These are phyloP conservation scores for Riparia riparia DNA, from an alignment of 2,113 vertebrate species.

Conservation along the genomic window DNA sequence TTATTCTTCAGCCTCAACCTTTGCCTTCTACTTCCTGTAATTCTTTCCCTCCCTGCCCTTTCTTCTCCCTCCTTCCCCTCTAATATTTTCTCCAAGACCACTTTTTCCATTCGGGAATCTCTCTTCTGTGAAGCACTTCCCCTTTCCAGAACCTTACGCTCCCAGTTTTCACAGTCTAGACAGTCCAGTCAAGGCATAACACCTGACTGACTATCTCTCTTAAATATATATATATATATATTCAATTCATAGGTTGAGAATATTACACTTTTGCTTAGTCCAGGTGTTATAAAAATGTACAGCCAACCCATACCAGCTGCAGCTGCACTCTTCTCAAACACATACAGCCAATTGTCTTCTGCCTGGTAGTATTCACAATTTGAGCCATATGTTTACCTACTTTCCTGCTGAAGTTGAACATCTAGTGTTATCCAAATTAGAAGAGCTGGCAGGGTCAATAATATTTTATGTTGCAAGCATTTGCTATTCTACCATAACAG, in stretches of 20 bases:
- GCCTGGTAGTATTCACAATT: neutral
- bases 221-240: neutral
- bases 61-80: rapidly evolving
- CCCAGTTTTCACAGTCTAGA: neutral
- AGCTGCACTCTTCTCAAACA: neutral
- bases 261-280: neutral
- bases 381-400: neutral
- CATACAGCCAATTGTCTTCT: neutral
- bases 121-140: neutral
- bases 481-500: neutral
- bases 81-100: neutral
- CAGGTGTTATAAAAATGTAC: neutral
- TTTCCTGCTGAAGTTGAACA: neutral
- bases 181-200: neutral
- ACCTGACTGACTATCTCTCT: neutral
- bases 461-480: neutral
- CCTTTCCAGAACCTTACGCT: neutral
- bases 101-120: neutral
- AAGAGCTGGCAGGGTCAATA: neutral
- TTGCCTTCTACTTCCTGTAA: neutral
- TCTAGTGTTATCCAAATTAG: neutral
- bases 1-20: neutral
- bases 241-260: neutral
- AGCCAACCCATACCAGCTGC: neutral
- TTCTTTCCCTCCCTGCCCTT: too few species aligned